These are phyloP conservation scores for Lasioglossum baleicum DNA, from an alignment of 1,140 invertebrate genomes.

Conservation along the genomic window DNA sequence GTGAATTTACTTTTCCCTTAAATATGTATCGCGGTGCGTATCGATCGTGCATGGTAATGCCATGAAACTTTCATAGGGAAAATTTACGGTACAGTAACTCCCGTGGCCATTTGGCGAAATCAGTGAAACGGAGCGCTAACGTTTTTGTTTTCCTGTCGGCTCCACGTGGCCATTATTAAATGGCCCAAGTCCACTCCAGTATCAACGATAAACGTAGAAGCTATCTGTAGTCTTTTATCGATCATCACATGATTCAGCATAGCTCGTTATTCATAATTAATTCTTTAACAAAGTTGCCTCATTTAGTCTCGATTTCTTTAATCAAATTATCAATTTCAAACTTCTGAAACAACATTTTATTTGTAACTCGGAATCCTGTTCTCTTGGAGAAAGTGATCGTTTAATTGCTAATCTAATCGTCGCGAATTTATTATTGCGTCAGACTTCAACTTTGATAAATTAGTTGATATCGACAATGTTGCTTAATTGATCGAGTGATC, in stretches of 20 bases:
- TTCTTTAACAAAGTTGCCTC: too few species aligned
- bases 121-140: background rate
- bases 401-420: conserved; percentile 25
- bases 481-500: background rate
- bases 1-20: background rate
- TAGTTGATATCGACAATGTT: too few species aligned
- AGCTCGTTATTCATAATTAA: background rate
- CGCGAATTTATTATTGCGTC: background rate
- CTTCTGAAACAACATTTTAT: too few species aligned
- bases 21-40: conserved; percentile 5
- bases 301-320: too few species aligned
- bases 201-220: background rate
- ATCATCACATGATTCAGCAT: background rate
- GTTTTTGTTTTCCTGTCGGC: too few species aligned
- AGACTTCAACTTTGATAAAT: too few species aligned
- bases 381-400: too few species aligned
- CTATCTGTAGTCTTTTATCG: background rate
- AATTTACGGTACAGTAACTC: conserved; percentile 32
- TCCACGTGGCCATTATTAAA: background rate
- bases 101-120: background rate
- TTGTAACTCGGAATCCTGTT: too few species aligned
- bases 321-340: too few species aligned
- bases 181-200: background rate
- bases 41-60: conserved; percentile 22
- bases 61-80: conserved; percentile 53